Evolutionary conservation across 2,797 vertebrate genomes (phyloP).

Genomic region (Acanthurus lineatus): DNA sequence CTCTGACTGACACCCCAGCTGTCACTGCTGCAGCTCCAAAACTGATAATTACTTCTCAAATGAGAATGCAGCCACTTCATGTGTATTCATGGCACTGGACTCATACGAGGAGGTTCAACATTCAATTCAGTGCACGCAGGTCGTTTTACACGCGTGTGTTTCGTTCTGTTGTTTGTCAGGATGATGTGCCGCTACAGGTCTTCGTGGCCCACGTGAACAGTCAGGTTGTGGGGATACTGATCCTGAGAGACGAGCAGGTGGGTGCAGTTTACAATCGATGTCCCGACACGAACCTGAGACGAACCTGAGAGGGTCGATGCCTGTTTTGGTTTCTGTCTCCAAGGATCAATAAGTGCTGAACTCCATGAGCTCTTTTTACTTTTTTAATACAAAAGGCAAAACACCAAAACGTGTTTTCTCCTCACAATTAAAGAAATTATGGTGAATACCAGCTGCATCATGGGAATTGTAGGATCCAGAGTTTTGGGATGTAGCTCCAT

Average conservation of each 20-base stretch:
- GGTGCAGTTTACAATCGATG: neutral
- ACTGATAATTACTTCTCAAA: slow-evolving; percentile 66
- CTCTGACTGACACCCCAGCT: slow-evolving; percentile 73
- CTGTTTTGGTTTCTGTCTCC: neutral
- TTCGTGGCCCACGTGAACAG: slow-evolving; percentile 88
- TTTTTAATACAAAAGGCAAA: too few relatives aligned
- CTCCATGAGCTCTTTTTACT: neutral
- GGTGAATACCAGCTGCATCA: neutral
- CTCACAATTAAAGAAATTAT: neutral
- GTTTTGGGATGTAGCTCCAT: neutral
- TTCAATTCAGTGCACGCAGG: neutral
- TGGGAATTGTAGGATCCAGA: neutral
- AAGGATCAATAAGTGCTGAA: neutral
- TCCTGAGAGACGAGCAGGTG: slow-evolving; percentile 93
- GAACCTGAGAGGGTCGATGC: neutral
- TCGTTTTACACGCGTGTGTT: neutral
- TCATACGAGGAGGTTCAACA: neutral
- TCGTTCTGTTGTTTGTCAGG: slow-evolving; percentile 74
- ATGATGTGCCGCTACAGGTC: slow-evolving; percentile 85
- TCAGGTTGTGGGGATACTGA: slow-evolving; percentile 88
- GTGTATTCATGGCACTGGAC: slow-evolving; percentile 50
- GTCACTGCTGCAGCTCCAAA: slow-evolving; percentile 64
- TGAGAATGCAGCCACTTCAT: slow-evolving; percentile 54
- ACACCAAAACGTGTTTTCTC: neutral
- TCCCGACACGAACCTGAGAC: neutral